A percentile compares a stretch with the other conserved stretches of the same genome.
phyloP scores from a whole-genome alignment of 53 echinoderm and acorn worm genomes.

The Luidia sarsii region DNA sequence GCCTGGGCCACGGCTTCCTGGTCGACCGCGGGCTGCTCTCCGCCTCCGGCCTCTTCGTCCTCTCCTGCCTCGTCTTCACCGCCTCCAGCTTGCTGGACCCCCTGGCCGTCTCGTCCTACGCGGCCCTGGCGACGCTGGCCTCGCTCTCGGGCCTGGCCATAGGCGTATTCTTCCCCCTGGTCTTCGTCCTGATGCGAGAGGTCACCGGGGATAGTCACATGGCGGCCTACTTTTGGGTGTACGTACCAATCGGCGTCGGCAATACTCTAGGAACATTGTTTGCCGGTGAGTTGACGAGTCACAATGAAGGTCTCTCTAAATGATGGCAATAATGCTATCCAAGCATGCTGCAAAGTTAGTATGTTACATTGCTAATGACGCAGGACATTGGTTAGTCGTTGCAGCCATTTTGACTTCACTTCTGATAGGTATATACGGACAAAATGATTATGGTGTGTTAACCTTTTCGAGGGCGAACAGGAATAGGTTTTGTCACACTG shows the following conservation, averaged over 20 bases:
- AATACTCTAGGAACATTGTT: neutral
- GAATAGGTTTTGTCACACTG: too few species aligned
- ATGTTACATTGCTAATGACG: too few species aligned
- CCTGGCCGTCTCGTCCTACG: neutral
- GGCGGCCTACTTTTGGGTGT: conserved; percentile 5
- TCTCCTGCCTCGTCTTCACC: neutral
- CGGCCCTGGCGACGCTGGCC: neutral
- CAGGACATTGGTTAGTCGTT: too few species aligned
- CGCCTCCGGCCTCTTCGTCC: neutral
- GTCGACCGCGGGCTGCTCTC: neutral
- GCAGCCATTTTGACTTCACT: too few species aligned
- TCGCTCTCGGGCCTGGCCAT: neutral
- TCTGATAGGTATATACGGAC: too few species aligned
- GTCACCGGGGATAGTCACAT: neutral
- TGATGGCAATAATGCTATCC: too few species aligned
- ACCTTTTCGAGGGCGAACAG: too few species aligned
- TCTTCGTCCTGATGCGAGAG: neutral
- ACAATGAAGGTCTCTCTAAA: too few species aligned
- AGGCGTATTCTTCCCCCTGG: neutral
- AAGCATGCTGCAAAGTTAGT: too few species aligned
- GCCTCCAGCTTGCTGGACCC: neutral
- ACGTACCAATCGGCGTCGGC: neutral
- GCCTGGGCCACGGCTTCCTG: conserved; percentile 2
- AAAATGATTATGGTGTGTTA: too few species aligned
- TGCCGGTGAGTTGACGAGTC: conserved; percentile 35